phyloP scores from a whole-genome alignment of 2,797 vertebrate genomes.

The Falco columbarius region DNA sequence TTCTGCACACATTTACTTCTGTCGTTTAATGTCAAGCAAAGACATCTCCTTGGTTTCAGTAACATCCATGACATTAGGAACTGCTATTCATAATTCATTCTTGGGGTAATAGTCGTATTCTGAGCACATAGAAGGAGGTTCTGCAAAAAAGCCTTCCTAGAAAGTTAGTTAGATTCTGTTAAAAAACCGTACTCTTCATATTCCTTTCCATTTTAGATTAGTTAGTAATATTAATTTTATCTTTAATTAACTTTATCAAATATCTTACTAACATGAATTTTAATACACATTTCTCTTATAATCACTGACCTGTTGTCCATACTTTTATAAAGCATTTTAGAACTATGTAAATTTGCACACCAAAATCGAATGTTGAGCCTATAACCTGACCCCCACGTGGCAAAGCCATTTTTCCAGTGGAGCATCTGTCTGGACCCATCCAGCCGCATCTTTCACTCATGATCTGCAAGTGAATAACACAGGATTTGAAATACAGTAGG shows the following conservation, averaged over 20 bases:
- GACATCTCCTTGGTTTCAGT: neutral
- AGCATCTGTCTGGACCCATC: constrained; percentile 48
- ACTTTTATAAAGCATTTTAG: neutral
- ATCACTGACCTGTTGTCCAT: neutral
- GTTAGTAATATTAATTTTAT: neutral
- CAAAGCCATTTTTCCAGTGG: neutral
- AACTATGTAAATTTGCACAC: neutral
- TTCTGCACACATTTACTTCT: neutral
- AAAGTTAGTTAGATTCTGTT: neutral
- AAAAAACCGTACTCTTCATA: neutral
- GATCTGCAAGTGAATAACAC: constrained; percentile 16
- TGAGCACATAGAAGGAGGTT: neutral
- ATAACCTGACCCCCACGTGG: neutral
- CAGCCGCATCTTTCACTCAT: neutral
- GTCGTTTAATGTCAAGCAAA: neutral
- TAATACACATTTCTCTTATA: neutral
- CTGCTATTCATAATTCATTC: neutral
- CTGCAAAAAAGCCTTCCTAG: neutral
- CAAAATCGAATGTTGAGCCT: neutral
- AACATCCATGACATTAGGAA: neutral
- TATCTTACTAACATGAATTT: neutral
- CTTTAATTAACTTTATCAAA: neutral
- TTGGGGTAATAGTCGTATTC: neutral
- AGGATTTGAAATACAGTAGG: constrained; percentile 56
- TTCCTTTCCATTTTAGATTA: neutral